Evolutionary conservation across 2,113 vertebrate genomes (phyloP), one percentile per base, ranked within the genome.

Genomic region (Corynorhinus townsendii): DNA sequence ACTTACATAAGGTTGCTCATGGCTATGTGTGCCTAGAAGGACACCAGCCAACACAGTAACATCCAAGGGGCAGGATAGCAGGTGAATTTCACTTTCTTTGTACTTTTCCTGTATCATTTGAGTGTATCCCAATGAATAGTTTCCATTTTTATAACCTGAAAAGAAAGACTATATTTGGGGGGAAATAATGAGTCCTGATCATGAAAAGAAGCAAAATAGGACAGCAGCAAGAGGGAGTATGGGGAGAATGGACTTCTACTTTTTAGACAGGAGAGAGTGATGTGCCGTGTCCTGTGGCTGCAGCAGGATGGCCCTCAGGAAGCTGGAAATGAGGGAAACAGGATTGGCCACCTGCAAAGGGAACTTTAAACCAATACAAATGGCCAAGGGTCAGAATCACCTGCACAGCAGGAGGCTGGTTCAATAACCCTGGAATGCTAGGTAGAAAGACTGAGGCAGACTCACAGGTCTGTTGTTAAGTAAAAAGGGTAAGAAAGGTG

Each of bases 71-170:
- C 1, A 0, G 47, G 49, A 72, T 11, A 11, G 3, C 72, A 33
- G 77, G 71, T 80, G 47, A 62, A 15, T 84, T 91, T 85, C 33
- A 59, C 43, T 84, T 83, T 66, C 69, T 92, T 68, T 95, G 62
- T 92, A 49, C 7, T 89, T 75, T 72, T 40, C 49, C 38, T 52
- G 17, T 59, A 17, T 71, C 91, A 49, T 79, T 43, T 49, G 81
- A 86, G 47, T 82, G 35, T 89, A 79, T 52, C 43, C 38, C 79
- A 85, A 15, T 82, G 80, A 92, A 94, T 89, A 62, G 72, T 45
- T 69, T 94, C 92, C 79, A 89, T 79, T 96, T 96, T 93, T 94
- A 62, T 66, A 95, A 94, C n/a, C 90, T 91, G 80, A 91, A 90
- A 95, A 88, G 81, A 85, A 47, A 47, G 80, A 64, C 86, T 92